A percentile compares a stretch with the other conserved stretches of the same genome.
These are phyloP conservation scores for Kryptopterus vitreolus DNA, from an alignment of 2,797 vertebrate species.

Conservation along the genomic window DNA sequence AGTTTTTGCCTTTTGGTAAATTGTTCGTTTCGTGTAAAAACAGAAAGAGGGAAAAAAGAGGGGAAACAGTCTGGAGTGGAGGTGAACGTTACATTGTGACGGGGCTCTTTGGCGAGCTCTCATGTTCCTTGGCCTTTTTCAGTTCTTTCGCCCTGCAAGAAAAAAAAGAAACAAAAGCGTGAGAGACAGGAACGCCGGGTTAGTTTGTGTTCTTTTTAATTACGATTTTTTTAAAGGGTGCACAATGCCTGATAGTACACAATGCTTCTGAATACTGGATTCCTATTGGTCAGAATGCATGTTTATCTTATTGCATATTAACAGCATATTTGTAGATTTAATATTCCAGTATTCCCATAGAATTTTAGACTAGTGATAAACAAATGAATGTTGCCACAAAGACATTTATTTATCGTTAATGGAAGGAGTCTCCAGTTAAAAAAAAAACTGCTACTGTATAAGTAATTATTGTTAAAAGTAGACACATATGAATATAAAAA, in stretches of 20 bases:
- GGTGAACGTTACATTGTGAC: slow-evolving; percentile 94
- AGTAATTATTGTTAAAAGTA: background rate
- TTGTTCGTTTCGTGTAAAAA: slow-evolving; percentile 86
- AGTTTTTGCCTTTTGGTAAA: slow-evolving; percentile 72
- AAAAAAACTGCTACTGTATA: background rate
- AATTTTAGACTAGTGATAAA: background rate
- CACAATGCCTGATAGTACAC: background rate
- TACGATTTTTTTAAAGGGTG: too few species aligned
- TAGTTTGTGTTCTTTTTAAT: slow-evolving; percentile 8
- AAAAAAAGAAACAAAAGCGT: too few species aligned
- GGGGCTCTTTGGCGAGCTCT: slow-evolving; percentile 88
- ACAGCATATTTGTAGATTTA: background rate
- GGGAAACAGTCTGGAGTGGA: slow-evolving; percentile 78
- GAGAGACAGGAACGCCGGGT: slow-evolving; percentile 31
- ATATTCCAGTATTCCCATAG: background rate
- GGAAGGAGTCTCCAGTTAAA: slow-evolving; percentile 19
- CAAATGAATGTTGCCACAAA: too few species aligned
- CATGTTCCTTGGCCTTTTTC: slow-evolving; percentile 99
- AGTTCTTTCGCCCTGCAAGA: slow-evolving; percentile 98
- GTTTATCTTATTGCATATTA: background rate
- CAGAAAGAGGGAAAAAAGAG: slow-evolving; percentile 71
- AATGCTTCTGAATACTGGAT: background rate
- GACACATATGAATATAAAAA: too few species aligned
- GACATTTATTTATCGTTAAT: background rate
- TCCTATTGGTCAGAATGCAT: background rate